A percentile compares a stretch with the other conserved stretches of the same genome.
Evolutionary conservation across 2,113 vertebrate genomes (phyloP).

Genomic region (Willisornis vidua): DNA sequence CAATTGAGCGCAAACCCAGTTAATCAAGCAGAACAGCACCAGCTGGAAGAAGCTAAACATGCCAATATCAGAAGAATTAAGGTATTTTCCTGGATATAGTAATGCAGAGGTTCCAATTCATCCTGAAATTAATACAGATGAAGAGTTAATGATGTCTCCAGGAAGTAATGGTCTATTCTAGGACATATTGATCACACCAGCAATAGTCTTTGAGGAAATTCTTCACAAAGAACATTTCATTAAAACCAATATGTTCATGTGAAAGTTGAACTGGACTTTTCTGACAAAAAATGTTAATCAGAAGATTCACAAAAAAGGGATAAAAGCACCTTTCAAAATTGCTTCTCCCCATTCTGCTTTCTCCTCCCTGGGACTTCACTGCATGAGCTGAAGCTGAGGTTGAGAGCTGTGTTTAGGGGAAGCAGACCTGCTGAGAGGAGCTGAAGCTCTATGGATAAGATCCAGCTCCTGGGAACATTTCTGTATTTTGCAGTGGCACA

Average conservation of each 20-base stretch:
- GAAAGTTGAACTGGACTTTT: background rate
- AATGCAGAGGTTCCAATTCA: background rate
- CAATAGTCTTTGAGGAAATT: background rate
- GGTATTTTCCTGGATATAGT: background rate
- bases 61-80: background rate
- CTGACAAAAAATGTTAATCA: background rate
- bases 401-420: background rate
- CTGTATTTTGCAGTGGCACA: background rate
- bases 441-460: background rate
- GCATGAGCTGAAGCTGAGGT: background rate
- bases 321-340: background rate
- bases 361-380: background rate
- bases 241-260: background rate
- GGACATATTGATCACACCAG: background rate
- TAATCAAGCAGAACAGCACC: background rate
- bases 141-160: background rate
- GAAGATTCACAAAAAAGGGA: background rate
- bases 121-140: background rate
- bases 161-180: background rate
- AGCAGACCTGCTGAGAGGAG: background rate
- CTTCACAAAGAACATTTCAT: background rate
- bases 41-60: background rate
- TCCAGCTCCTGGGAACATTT: background rate
- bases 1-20: background rate
- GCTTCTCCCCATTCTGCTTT: background rate